Evolutionary conservation across 2,797 vertebrate genomes (phyloP).

Genomic region (Poeciliopsis presidionis): DNA sequence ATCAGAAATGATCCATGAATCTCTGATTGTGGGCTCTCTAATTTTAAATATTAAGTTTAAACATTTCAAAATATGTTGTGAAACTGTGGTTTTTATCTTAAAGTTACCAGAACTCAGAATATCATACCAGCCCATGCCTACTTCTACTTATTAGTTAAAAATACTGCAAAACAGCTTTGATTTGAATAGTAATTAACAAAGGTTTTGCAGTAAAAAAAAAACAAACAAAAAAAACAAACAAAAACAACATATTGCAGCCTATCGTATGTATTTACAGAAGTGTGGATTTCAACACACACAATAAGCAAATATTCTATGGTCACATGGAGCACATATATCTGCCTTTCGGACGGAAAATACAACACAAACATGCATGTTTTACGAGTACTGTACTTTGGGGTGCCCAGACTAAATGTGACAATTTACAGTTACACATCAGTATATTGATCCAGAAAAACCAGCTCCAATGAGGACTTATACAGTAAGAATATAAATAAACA

Average conservation of each 20-base stretch:
- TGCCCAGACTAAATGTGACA: slow-evolving; percentile 73
- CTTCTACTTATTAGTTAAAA: slow-evolving; percentile 13
- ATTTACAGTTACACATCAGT: slow-evolving; percentile 77
- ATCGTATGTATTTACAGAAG: slow-evolving; percentile 70
- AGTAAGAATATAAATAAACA: slow-evolving; percentile 69
- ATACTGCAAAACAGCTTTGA: slow-evolving; percentile 26
- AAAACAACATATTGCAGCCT: slow-evolving; percentile 61
- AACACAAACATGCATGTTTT: slow-evolving; percentile 79
- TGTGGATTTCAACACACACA: slow-evolving; percentile 65
- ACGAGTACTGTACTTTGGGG: slow-evolving; percentile 69
- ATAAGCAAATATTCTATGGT: slow-evolving; percentile 62
- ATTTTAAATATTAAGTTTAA: neutral
- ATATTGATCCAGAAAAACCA: slow-evolving; percentile 69
- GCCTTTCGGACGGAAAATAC: slow-evolving; percentile 62
- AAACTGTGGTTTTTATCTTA: neutral
- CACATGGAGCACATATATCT: slow-evolving; percentile 64
- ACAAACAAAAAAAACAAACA: slow-evolving; percentile 40
- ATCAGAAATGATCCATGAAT: neutral
- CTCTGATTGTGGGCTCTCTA: neutral
- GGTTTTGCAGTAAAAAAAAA: slow-evolving; percentile 47
- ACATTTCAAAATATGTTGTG: neutral
- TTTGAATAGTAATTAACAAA: slow-evolving; percentile 22
- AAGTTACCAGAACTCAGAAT: neutral
- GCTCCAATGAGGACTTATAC: slow-evolving; percentile 64
- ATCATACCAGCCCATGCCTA: slow-evolving; percentile 4